Percentiles rank a stretch among this genome's conserved stretches.
These are phyloP conservation scores for Geopemphigus sp. DNA, from an alignment of 1,140 invertebrate species.

Conservation along the genomic window DNA sequence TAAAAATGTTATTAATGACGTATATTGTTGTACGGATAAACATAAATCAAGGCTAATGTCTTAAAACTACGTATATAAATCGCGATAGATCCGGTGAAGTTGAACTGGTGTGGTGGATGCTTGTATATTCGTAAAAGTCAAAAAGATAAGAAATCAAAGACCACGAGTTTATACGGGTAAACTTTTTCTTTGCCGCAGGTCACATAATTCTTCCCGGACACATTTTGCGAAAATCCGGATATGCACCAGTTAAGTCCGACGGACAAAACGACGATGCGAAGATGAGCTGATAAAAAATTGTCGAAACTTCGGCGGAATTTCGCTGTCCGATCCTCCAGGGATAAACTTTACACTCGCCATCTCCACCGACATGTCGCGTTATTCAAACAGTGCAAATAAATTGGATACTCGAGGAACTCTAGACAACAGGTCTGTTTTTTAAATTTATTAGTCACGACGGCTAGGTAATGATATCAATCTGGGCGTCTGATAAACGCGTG, in stretches of 20 bases:
- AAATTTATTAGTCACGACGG: constrained; percentile 15
- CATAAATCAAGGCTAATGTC: constrained; percentile 27
- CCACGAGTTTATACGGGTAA: constrained; percentile 25
- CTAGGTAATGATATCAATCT: constrained; percentile 37
- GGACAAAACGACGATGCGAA: constrained; percentile 38
- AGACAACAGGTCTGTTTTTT: constrained; percentile 27
- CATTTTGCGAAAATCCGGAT: neutral
- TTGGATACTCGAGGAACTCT: constrained; percentile 8
- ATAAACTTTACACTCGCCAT: constrained; percentile 25
- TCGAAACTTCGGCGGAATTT: constrained; percentile 34
- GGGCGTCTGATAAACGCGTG: constrained; percentile 12
- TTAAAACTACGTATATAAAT: constrained; percentile 7
- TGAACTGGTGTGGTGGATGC: neutral
- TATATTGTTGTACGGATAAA: constrained; percentile 4
- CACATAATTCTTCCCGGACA: constrained; percentile 35
- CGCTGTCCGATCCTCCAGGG: neutral
- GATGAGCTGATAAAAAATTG: constrained; percentile 46
- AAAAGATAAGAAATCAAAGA: constrained; percentile 44
- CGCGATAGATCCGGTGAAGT: constrained; percentile 2
- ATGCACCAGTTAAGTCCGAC: neutral
- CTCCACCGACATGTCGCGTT: neutral
- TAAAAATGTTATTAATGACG: constrained; percentile 33
- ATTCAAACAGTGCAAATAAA: constrained; percentile 31
- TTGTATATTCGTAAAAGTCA: constrained; percentile 35
- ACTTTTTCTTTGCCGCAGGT: constrained; percentile 18